Evolutionary conservation across 2,888 invertebrate genomes (phyloP).

Genomic region (Macaria notata): DNA sequence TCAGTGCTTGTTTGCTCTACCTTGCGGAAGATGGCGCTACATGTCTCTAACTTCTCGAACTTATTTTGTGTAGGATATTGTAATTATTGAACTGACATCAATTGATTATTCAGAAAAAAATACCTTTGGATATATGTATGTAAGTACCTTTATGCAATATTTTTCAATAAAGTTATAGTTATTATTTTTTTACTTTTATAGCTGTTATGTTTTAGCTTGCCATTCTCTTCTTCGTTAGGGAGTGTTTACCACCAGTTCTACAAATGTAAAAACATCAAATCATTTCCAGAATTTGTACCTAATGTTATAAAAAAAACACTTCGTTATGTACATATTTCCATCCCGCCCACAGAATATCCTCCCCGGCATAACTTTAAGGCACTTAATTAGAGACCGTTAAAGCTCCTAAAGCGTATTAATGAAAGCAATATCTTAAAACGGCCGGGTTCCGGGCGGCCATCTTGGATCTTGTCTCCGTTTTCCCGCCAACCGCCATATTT

Average conservation of each 20-base stretch:
- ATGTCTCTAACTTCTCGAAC: slow-evolving; percentile 2
- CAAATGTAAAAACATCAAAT: too few relatives aligned
- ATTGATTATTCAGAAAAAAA: too few relatives aligned
- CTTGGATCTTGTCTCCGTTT: slow-evolving; percentile 68
- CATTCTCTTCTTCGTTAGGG: too few relatives aligned
- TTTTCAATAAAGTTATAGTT: too few relatives aligned
- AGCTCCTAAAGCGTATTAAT: slow-evolving; percentile 42
- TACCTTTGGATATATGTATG: too few relatives aligned
- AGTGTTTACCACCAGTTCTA: too few relatives aligned
- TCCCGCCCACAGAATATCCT: slow-evolving; percentile 12
- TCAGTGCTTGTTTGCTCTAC: slow-evolving; percentile 6
- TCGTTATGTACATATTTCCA: slow-evolving; percentile 5
- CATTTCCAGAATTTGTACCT: too few relatives aligned
- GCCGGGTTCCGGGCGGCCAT: slow-evolving; percentile 53
- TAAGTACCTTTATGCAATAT: too few relatives aligned
- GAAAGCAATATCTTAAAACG: slow-evolving; percentile 50
- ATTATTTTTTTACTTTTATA: too few relatives aligned
- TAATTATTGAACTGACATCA: too few relatives aligned
- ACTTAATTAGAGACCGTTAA: slow-evolving; percentile 40
- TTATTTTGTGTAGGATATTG: too few relatives aligned
- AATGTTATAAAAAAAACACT: background rate
- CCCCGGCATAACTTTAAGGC: slow-evolving; percentile 32
- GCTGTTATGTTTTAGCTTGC: too few relatives aligned
- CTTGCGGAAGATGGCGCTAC: slow-evolving; percentile 47
- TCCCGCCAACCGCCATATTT: slow-evolving; percentile 46